Evolutionary conservation across 2,113 vertebrate species (phyloP).

Genomic region (Platanista minor): DNA sequence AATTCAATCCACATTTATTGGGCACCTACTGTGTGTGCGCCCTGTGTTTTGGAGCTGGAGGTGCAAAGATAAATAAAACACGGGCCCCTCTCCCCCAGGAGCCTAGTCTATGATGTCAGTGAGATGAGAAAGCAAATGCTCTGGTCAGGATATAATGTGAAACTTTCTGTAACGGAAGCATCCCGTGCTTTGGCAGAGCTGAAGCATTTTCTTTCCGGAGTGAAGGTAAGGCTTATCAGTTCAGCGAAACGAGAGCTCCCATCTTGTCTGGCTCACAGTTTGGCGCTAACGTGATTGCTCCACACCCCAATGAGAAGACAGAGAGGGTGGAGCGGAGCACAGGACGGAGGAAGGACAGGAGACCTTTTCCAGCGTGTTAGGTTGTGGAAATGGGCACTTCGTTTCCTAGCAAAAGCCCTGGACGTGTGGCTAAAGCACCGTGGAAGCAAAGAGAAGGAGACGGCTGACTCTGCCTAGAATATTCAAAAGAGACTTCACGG

Average conservation of each 20-base stretch:
- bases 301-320: neutral
- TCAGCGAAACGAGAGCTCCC: neutral
- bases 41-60: neutral
- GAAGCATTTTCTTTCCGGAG: neutral
- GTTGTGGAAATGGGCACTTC: rapidly evolving
- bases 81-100: neutral
- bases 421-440: neutral
- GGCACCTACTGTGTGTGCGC: neutral
- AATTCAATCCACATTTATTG: neutral
- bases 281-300: neutral
- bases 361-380: rapidly evolving
- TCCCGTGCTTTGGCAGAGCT: neutral
- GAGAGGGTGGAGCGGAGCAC: neutral
- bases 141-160: neutral
- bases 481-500: neutral
- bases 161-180: neutral
- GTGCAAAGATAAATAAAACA: neutral
- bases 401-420: neutral
- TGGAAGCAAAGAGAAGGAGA: neutral
- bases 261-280: neutral
- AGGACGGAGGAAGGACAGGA: neutral
- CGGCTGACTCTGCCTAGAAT: neutral
- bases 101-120: neutral
- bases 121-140: neutral
- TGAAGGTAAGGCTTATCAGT: neutral